Base-by-base conservation (phyloP, 2,113 vertebrate species). In the Zosterops lateralis region DNA sequence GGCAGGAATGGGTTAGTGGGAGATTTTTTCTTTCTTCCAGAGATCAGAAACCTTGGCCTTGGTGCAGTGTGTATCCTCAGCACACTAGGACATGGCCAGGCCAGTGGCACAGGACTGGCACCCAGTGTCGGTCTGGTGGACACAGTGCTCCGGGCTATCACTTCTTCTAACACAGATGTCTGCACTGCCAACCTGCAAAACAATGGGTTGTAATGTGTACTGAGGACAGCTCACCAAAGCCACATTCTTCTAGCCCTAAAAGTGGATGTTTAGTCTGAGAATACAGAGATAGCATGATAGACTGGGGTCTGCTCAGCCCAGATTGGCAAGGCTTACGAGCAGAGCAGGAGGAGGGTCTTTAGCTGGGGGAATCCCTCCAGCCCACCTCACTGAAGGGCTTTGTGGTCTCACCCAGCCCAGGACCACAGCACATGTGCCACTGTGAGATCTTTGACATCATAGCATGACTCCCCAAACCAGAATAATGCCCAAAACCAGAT, bases 111-210 rank as follows among this genome's bases (percentile, higher is more conserved):
- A 77, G 38, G 91, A 65, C 9, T 29, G 12, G 31, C 12, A 65
- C 6, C 10, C 68, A 28, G 6, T 4, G 0, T 10, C 64, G 45
- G 32, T 65, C 48, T 70, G 58, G 36, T 17, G 34, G 28, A 67
- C 25, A 36, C 0, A 0, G 25, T 0, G 1, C 34, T 65, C 92
- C 12, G 4, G 18, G 19, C 25, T 17, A 44, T 54, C 22, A 10
- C 12, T 14, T 65, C 60, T 29, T 18, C 6, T 40, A 17, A 10
- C 7, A 6, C 14, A 56, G 71, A 26, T 2, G 3, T 12, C 28
- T 11, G 2, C 53, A 19, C 44, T 34, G 47, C 7, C 32, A 58
- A 4, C 5, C 29, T 65, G n/a, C 28, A 51, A 60, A 88, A 67
- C 19, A 16, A 2, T 28, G 26, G 9, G 3, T 54, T 84, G 40